phyloP scores from a whole-genome alignment of 2,888 invertebrate genomes.

The Polyommatus iphigenia region DNA sequence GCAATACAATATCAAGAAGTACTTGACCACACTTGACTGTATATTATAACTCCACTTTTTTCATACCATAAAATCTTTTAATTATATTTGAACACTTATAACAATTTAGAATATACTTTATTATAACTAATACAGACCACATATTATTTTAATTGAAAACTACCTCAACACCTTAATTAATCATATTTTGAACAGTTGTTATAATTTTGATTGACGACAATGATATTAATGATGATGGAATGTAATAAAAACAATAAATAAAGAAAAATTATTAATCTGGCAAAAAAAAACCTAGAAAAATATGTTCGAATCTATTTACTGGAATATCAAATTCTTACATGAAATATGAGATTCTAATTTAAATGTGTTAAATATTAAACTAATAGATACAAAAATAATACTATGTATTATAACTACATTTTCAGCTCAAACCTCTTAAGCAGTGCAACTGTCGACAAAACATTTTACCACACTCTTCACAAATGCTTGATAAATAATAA shows the following conservation, averaged over 20 bases:
- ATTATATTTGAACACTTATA: slow-evolving; percentile 73
- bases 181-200: slow-evolving; percentile 11
- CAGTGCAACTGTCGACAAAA: not conserved
- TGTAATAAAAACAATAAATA: slow-evolving; percentile 10
- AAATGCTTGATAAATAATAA: not conserved
- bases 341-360: slow-evolving; percentile 30
- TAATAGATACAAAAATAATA: slow-evolving; percentile 16
- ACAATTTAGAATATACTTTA: slow-evolving; percentile 74
- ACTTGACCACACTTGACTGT: slow-evolving; percentile 42
- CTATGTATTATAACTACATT: not conserved
- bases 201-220: not conserved
- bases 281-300: not conserved
- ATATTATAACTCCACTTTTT: slow-evolving; percentile 48
- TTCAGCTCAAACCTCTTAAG: slow-evolving; percentile 9
- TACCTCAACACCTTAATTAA: slow-evolving; percentile 23
- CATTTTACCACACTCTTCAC: not conserved
- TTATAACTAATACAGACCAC: slow-evolving; percentile 57
- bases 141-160: slow-evolving; percentile 33
- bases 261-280: not conserved
- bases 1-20: slow-evolving; percentile 45
- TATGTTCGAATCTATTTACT: not conserved
- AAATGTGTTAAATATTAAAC: not conserved
- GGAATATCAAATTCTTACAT: not conserved
- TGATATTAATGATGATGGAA: slow-evolving; percentile 15
- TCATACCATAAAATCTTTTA: slow-evolving; percentile 66